A percentile compares a stretch with the other conserved stretches of the same genome.
phyloP scores from a whole-genome alignment of 2,888 invertebrate genomes.

The Epinotia bilunana region DNA sequence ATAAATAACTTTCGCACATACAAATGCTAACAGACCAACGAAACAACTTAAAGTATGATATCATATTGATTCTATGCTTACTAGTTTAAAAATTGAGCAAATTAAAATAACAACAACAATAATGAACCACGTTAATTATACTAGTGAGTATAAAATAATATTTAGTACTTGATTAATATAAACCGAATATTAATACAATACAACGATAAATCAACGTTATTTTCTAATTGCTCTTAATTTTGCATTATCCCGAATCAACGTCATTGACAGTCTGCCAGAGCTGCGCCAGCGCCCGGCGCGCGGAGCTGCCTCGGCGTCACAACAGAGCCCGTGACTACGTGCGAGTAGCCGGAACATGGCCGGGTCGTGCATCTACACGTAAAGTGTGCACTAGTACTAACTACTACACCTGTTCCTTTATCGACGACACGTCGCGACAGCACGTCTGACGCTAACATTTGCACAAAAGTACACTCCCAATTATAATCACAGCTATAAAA shows the following conservation, averaged over 20 bases:
- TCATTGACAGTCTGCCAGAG: slow-evolving; percentile 40
- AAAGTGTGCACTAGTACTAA: slow-evolving; percentile 47
- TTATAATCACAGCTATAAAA: slow-evolving; percentile 83
- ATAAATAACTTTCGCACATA: slow-evolving; percentile 47
- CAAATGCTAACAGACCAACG: slow-evolving; percentile 51
- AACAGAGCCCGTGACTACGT: slow-evolving; percentile 14
- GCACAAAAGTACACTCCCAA: slow-evolving; percentile 79
- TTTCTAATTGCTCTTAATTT: slow-evolving; percentile 64
- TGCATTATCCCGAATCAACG: slow-evolving; percentile 53
- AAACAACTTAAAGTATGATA: slow-evolving; percentile 69
- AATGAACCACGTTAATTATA: slow-evolving; percentile 69
- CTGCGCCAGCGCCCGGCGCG: slow-evolving; percentile 8
- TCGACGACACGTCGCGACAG: slow-evolving; percentile 46
- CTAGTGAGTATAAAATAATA: slow-evolving; percentile 72
- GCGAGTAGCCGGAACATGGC: slow-evolving; percentile 6
- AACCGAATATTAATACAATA: slow-evolving; percentile 61
- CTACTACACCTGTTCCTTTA: slow-evolving; percentile 45
- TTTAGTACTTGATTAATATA: slow-evolving; percentile 65
- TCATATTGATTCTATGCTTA: slow-evolving; percentile 74
- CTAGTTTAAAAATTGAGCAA: slow-evolving; percentile 82
- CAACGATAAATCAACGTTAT: slow-evolving; percentile 53
- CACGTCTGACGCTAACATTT: slow-evolving; percentile 64
- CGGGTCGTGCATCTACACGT: slow-evolving; percentile 13
- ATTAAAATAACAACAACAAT: slow-evolving; percentile 82
- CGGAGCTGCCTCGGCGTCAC: neutral